Evolutionary conservation across 53 echinoderm and acorn worm species (phyloP).

Genomic region (Patiria pectinifera): DNA sequence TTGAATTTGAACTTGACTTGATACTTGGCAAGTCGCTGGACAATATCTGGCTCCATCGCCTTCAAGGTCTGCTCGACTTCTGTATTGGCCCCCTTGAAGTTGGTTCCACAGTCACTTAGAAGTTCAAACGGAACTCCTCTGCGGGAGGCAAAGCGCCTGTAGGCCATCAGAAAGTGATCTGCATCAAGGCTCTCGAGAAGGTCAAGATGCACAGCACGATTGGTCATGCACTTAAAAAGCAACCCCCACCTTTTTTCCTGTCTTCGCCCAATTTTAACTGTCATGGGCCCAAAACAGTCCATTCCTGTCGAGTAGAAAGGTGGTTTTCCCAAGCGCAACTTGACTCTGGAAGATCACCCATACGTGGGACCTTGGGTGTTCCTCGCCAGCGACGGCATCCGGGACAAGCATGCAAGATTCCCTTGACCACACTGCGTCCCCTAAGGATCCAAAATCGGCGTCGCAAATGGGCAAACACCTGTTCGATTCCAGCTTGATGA

Average conservation of each 20-base stretch:
- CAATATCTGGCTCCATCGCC: not conserved
- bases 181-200: not conserved
- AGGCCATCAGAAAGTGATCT: conserved; percentile 37
- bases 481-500: not conserved
- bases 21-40: conserved; percentile 2
- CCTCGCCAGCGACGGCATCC: not conserved
- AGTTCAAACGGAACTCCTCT: conserved; percentile 44
- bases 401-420: not conserved
- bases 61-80: not conserved
- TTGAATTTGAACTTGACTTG: conserved; percentile 14
- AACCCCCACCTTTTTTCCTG: conserved; percentile 46
- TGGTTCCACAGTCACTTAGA: conserved; percentile 59
- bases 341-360: not conserved
- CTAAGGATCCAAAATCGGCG: not conserved
- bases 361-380: not conserved
- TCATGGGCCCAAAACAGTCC: conserved; percentile 42
- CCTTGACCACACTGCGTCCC: not conserved
- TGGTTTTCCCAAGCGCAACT: not conserved
- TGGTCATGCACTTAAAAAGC: conserved; percentile 51
- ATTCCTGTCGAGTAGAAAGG: conserved; percentile 19
- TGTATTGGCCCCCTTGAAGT: conserved; percentile 54
- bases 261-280: conserved; percentile 22
- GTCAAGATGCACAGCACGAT: conserved; percentile 29
- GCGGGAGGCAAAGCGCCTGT: conserved; percentile 17
- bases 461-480: not conserved